phyloP scores from a whole-genome alignment of 2,113 vertebrate species.

The Stomatorhinus ivindoensis region DNA sequence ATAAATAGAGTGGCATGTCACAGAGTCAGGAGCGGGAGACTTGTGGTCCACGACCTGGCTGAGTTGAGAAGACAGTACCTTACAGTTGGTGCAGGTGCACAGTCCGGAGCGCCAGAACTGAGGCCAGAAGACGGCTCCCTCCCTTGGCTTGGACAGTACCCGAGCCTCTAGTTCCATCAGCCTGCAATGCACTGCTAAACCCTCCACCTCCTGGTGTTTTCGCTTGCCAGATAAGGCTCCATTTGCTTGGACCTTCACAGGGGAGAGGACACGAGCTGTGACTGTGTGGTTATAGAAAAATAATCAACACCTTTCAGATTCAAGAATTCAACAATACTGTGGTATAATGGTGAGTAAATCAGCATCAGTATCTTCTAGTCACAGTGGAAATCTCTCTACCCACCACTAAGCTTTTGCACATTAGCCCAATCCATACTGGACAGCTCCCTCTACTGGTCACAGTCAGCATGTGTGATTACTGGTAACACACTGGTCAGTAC shows the following conservation, averaged over 20 bases:
- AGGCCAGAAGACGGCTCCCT: conserved; percentile 86
- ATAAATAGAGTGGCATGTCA: neutral
- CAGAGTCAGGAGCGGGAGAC: neutral
- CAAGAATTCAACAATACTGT: neutral
- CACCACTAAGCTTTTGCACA: neutral
- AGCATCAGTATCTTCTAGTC: neutral
- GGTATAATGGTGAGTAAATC: neutral
- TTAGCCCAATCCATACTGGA: conserved; percentile 17
- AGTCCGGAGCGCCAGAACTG: conserved; percentile 76
- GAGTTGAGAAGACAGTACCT: conserved; percentile 52
- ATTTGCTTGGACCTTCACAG: conserved; percentile 30
- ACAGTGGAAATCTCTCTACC: neutral
- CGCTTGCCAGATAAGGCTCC: conserved; percentile 41
- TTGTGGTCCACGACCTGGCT: neutral
- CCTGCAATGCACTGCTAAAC: conserved; percentile 49
- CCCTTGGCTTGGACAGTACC: conserved; percentile 41
- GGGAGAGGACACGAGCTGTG: neutral
- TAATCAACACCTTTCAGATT: neutral
- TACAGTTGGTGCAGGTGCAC: conserved; percentile 74
- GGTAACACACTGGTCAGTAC: conserved; percentile 26
- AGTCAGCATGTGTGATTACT: neutral
- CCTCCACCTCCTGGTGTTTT: conserved; percentile 41
- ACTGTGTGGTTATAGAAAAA: neutral
- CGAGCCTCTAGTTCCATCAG: conserved; percentile 63
- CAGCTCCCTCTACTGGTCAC: conserved; percentile 49